phyloP scores from a whole-genome alignment of 1,140 invertebrate species.

The Ceratina australensis region DNA sequence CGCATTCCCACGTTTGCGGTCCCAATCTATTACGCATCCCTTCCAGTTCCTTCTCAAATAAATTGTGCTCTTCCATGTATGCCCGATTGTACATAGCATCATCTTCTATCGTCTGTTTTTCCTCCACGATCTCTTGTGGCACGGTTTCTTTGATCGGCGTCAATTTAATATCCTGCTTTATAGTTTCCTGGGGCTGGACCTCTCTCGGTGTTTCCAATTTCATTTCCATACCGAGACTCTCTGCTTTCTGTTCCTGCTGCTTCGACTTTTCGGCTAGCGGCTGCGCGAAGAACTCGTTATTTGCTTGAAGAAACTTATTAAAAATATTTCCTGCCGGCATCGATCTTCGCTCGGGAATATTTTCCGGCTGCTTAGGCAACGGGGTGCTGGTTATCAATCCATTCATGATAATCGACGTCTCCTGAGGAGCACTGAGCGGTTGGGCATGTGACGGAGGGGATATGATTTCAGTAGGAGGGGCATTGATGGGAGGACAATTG shows the following conservation, averaged over 20 bases:
- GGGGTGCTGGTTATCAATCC: conserved; percentile 71
- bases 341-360: conserved; percentile 50
- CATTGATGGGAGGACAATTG: conserved; percentile 75
- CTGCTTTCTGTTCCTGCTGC: conserved; percentile 31
- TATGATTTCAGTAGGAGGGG: conserved; percentile 72
- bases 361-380: conserved; percentile 53
- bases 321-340: conserved; percentile 55
- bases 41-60: conserved; percentile 79
- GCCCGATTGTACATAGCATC: conserved; percentile 66
- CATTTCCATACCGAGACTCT: conserved; percentile 10
- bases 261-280: conserved; percentile 22
- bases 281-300: conserved; percentile 28
- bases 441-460: conserved; percentile 33
- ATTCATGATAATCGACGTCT: conserved; percentile 67
- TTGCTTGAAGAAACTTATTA: conserved; percentile 45
- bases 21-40: conserved; percentile 58
- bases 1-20: conserved; percentile 67
- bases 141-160: conserved; percentile 26
- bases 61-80: conserved; percentile 73
- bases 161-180: conserved; percentile 35
- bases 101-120: conserved; percentile 52
- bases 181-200: conserved; percentile 18
- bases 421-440: conserved; percentile 41
- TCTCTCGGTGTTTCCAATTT: conserved; percentile 35
- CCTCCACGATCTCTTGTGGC: conserved; percentile 37